Percentiles rank a stretch among this genome's conserved stretches.
Evolutionary conservation across 2,888 invertebrate genomes (phyloP).

Genomic region (Xylota segnis): DNA sequence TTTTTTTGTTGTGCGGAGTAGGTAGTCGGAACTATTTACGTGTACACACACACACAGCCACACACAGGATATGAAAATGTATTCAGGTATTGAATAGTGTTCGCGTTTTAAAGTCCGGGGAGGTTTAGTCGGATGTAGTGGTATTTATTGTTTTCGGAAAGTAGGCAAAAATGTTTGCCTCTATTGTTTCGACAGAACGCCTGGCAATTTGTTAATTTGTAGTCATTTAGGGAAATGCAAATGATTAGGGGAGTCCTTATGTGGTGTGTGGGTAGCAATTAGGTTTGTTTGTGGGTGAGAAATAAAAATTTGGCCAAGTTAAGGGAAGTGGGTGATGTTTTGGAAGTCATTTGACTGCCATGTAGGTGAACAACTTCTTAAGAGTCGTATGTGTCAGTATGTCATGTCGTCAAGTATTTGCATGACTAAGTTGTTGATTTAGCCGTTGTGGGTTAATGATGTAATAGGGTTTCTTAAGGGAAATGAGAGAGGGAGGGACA

Average conservation of each 20-base stretch:
- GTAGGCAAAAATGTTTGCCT: neutral
- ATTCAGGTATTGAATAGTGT: conserved; percentile 12
- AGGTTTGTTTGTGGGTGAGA: neutral
- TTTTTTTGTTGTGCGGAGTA: too few relatives aligned
- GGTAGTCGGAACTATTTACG: neutral
- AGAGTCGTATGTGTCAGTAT: too few relatives aligned
- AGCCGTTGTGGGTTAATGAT: too few relatives aligned
- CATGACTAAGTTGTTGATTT: too few relatives aligned
- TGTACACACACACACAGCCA: too few relatives aligned
- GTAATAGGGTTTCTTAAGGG: too few relatives aligned
- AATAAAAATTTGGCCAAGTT: neutral
- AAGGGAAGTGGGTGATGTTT: neutral
- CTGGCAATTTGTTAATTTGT: conserved; percentile 19
- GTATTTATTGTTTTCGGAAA: conserved; percentile 7
- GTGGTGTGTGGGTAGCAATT: neutral
- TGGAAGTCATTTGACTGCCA: too few relatives aligned
- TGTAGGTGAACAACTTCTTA: too few relatives aligned
- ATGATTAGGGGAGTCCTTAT: conserved; percentile 18
- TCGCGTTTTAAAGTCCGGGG: neutral
- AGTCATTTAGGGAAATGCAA: conserved; percentile 22
- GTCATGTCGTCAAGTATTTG: too few relatives aligned
- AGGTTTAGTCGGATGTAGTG: neutral
- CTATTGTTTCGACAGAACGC: neutral
- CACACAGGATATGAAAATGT: neutral
- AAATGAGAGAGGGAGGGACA: too few relatives aligned